Conservation (phyloP, 2,797 vertebrate genomes). For the Rhyacichthys aspro region DNA sequence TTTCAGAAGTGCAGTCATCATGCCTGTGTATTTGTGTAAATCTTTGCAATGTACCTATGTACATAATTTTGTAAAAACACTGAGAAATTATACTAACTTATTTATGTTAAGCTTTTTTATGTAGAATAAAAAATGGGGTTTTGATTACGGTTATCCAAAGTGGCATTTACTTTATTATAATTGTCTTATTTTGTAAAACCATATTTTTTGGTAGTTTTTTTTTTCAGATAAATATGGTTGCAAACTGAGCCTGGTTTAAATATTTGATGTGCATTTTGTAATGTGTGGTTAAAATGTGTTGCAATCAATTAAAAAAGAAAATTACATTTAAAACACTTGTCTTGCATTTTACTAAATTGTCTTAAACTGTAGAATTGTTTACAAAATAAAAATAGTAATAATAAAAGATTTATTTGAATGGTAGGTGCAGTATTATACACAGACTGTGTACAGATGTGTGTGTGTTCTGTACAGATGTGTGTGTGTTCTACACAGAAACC, state of each 20-base stretch:
- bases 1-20: constrained; percentile 72
- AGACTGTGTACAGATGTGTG: constrained; percentile 11
- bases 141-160: constrained; percentile 92
- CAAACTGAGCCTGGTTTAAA: constrained; percentile 96
- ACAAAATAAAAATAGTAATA: too few relatives aligned
- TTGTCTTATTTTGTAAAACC: constrained; percentile 89
- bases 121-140: constrained; percentile 85
- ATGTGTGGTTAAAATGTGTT: constrained; percentile 86
- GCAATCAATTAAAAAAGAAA: constrained; percentile 92
- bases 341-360: constrained; percentile 28
- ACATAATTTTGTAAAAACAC: constrained; percentile 95
- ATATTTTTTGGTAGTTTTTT: constrained; percentile 82
- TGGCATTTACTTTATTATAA: constrained; percentile 88
- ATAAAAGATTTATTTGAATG: too few relatives aligned
- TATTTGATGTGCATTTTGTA: constrained; percentile 87
- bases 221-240: constrained; percentile 85
- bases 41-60: constrained; percentile 81
- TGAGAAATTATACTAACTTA: constrained; percentile 99
- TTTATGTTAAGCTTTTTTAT: constrained; percentile 93
- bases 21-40: constrained; percentile 84
- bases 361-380: too few relatives aligned
- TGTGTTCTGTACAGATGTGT: too few relatives aligned
- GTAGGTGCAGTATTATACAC: neutral
- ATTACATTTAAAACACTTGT: constrained; percentile 62
- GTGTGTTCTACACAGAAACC: too few relatives aligned